Base-by-base conservation (phyloP, 2,113 vertebrate species). In the Rhynchomys soricoides region DNA sequence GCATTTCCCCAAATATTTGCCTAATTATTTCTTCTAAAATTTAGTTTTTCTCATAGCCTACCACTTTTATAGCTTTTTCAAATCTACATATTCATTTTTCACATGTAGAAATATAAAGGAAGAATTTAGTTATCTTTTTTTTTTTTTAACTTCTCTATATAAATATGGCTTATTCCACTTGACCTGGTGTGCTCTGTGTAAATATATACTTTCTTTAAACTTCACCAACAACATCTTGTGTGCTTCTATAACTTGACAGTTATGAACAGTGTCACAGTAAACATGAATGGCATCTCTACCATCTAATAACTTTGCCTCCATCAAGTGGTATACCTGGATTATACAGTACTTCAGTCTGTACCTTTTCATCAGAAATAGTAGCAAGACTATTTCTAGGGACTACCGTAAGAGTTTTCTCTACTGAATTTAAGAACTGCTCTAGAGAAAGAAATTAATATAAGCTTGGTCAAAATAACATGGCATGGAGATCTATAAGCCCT, bases 1-100 rank as follows among this genome's bases (percentile, higher is more conserved):
- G 1, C 26, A 62, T 70, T 95, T 90, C 57, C 8, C 40, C 92
- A 92, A 81, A 90, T 24, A 45, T 77, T 87, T 86, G 22, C 26
- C 73, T 81, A 71, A 82, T 37, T 29, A 7, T 62, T 95, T 91
- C 37, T 70, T 83, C 64, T 22, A 79, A 95, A 94, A 57, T 21
- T 57, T 57, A 21, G 19, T 57, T 21, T 57, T 57, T 57, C 4
- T 57, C 19, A 19, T 57, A 57, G 57, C 17, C 5, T 57, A 57
- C 1, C n/a, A n/a, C n/a, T n/a, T 86, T 7, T n/a, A 68, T 19
- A 89, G 90, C 71, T 86, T 96, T 86, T 92, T 82, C 4, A 71
- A 73, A 57, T 6, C 57, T 57, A 57, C 59, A 29, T 3, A 93
- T 9, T 64, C 0, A 6, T 52, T 29, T 22, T 31, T 77, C 2